Evolutionary conservation across 2,888 invertebrate species (phyloP).

Genomic region (Lordiphosa fenestrarum): DNA sequence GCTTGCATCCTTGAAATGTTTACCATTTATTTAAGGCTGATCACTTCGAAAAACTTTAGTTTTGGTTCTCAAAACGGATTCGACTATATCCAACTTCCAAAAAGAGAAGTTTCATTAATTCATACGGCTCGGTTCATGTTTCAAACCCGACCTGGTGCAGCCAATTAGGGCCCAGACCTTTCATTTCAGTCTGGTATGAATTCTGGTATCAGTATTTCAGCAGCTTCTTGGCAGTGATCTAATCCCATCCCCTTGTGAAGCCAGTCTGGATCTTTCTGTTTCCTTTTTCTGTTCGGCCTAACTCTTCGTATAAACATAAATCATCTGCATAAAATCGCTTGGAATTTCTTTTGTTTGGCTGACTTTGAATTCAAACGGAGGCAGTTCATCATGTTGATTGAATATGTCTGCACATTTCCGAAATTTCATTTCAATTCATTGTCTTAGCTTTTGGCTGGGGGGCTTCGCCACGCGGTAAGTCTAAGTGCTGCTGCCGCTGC

Average conservation of each 20-base stretch:
- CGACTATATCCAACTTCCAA: no score
- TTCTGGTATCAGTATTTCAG: no score
- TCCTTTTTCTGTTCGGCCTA: constrained; percentile 23
- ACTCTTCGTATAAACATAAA: constrained; percentile 59
- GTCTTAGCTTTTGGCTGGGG: constrained; percentile 11
- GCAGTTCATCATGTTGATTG: constrained; percentile 65
- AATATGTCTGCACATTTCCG: constrained; percentile 66
- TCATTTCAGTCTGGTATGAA: no score
- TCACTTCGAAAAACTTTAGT: no score
- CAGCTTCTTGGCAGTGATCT: constrained; percentile 1
- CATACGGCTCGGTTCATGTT: neutral
- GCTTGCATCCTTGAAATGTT: no score
- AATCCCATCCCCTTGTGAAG: constrained; percentile 5
- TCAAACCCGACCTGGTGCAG: constrained; percentile 1
- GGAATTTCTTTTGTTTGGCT: constrained; percentile 70
- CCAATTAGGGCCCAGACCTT: neutral
- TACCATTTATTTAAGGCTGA: no score
- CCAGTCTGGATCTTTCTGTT: constrained; percentile 1
- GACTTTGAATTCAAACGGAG: constrained; percentile 17
- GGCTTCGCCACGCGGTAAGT: neutral
- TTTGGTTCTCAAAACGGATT: no score
- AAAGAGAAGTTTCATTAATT: neutral
- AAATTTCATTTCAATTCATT: constrained; percentile 52
- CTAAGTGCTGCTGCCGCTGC: constrained; percentile 68
- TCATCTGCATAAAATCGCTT: constrained; percentile 73